Evolutionary conservation across 2,888 invertebrate genomes (phyloP).

Genomic region (Agriotes lineatus): DNA sequence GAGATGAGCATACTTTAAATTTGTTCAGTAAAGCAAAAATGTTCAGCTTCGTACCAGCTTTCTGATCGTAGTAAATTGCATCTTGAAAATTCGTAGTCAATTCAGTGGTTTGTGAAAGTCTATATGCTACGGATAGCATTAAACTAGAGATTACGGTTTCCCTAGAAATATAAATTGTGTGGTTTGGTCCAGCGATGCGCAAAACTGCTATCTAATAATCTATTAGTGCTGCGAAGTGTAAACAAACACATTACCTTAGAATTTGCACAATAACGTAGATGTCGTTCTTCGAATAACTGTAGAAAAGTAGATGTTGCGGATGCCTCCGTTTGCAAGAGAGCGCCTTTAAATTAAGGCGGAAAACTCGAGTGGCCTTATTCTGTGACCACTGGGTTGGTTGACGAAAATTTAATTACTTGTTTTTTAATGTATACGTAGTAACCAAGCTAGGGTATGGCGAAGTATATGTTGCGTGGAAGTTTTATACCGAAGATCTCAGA

Average conservation of each 20-base stretch:
- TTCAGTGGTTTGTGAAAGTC: constrained; percentile 33
- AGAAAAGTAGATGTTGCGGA: neutral
- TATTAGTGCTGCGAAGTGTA: constrained; percentile 42
- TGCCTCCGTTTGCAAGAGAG: neutral
- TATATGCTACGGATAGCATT: constrained; percentile 24
- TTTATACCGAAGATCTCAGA: too few relatives aligned
- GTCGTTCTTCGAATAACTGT: constrained; percentile 20
- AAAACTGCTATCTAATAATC: constrained; percentile 45
- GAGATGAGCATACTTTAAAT: too few relatives aligned
- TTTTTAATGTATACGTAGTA: too few relatives aligned
- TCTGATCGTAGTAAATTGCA: too few relatives aligned
- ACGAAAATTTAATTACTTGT: too few relatives aligned
- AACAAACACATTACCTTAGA: constrained; percentile 34
- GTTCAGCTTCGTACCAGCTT: too few relatives aligned
- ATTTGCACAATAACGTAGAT: constrained; percentile 5
- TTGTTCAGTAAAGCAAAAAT: too few relatives aligned
- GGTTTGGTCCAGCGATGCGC: constrained; percentile 47
- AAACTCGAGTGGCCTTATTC: too few relatives aligned
- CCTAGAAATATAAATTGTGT: constrained; percentile 41
- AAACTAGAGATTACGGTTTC: constrained; percentile 39
- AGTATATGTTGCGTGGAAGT: too few relatives aligned
- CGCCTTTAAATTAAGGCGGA: too few relatives aligned
- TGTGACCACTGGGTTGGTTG: too few relatives aligned
- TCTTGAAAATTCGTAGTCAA: neutral
- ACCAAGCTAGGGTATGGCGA: too few relatives aligned